phyloP scores from a whole-genome alignment of 2,888 invertebrate genomes.

The Meta bourneti region DNA sequence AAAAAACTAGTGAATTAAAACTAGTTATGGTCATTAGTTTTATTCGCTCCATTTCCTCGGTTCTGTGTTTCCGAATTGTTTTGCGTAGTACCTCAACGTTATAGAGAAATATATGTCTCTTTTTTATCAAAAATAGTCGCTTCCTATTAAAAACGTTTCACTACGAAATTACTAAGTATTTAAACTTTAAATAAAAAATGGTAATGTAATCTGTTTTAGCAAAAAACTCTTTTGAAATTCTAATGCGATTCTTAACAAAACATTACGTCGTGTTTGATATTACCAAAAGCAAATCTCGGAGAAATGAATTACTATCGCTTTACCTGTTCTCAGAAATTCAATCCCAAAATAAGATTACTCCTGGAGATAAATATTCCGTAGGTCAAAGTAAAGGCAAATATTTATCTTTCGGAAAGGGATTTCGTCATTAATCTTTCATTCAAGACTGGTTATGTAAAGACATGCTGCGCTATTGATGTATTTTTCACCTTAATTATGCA shows the following conservation, averaged over 20 bases:
- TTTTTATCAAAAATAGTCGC: no score
- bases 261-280: neutral
- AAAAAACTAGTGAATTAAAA: no score
- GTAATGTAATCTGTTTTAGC: neutral
- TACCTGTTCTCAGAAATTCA: neutral
- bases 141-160: no score
- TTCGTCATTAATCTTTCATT: neutral
- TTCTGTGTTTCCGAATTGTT: no score
- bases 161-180: neutral
- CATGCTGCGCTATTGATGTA: neutral
- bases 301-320: neutral
- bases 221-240: neutral
- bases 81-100: no score
- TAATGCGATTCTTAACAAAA: neutral
- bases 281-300: neutral
- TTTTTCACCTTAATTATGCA: neutral
- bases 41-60: no score
- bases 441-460: neutral
- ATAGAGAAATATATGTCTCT: no score
- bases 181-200: neutral
- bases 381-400: constrained; percentile 1
- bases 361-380: neutral
- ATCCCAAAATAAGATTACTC: neutral
- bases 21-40: no score
- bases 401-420: neutral